Conservation (phyloP, 1,140 invertebrate genomes). For the Drosophila prosaltans region DNA sequence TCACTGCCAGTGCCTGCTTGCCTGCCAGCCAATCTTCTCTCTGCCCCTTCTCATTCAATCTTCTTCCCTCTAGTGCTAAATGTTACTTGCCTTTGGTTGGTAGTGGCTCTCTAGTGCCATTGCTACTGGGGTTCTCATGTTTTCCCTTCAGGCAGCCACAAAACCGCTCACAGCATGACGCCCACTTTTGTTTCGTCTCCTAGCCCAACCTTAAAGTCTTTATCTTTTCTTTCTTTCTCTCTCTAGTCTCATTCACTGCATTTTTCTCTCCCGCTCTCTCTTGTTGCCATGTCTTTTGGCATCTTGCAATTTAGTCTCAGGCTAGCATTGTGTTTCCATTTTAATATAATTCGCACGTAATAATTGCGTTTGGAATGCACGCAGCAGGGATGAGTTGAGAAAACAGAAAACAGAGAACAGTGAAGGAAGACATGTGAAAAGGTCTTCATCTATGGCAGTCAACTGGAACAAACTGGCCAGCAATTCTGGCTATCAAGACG, state of each 20-base stretch:
- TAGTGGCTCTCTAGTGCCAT: slow-evolving; percentile 1
- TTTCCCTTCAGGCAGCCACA: slow-evolving; percentile 52
- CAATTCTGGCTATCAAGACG: not conserved
- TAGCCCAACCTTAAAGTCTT: too few species aligned
- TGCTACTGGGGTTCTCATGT: slow-evolving; percentile 26
- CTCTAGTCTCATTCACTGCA: not conserved
- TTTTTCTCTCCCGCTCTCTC: not conserved
- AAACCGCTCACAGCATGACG: slow-evolving; percentile 47
- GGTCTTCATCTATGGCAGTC: not conserved
- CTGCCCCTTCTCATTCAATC: not conserved
- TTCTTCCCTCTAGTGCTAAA: slow-evolving; percentile 1
- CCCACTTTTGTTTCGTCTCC: slow-evolving; percentile 48
- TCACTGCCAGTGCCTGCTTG: slow-evolving; percentile 45
- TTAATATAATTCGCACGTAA: slow-evolving; percentile 81
- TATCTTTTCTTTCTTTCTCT: too few species aligned
- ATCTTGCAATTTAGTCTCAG: slow-evolving; percentile 20
- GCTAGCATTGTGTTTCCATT: slow-evolving; percentile 73
- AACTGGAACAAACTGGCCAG: not conserved
- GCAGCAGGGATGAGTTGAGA: slow-evolving; percentile 27
- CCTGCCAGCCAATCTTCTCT: not conserved
- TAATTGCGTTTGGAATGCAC: slow-evolving; percentile 74
- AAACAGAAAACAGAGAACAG: slow-evolving; percentile 2
- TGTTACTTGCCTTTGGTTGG: not conserved
- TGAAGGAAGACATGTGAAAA: not conserved
- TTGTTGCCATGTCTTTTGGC: slow-evolving; percentile 16